Conservation (phyloP, 2,888 invertebrate species). For the Parelbella ahira region DNA sequence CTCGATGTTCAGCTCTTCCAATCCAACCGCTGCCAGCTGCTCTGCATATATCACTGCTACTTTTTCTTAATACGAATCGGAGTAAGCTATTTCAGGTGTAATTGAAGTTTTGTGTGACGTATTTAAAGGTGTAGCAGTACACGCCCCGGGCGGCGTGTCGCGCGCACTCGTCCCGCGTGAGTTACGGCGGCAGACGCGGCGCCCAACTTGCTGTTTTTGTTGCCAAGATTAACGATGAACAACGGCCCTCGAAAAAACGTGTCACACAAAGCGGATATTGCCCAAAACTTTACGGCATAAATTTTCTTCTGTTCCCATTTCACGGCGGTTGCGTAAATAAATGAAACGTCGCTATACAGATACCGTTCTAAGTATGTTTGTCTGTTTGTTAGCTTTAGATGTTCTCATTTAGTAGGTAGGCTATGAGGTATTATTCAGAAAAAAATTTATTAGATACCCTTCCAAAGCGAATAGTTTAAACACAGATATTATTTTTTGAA, state of each 20-base stretch:
- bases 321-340: conserved; percentile 63
- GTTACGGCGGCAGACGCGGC: conserved; percentile 58
- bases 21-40: too few relatives aligned
- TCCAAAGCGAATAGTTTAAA: too few relatives aligned
- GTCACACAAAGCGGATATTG: conserved; percentile 73
- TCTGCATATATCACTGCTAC: too few relatives aligned
- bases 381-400: too few relatives aligned
- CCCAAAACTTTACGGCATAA: conserved; percentile 60
- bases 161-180: conserved; percentile 63
- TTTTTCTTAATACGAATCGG: too few relatives aligned
- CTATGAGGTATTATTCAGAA: too few relatives aligned
- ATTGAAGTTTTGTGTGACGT: not conserved
- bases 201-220: conserved; percentile 71
- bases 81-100: too few relatives aligned
- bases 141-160: conserved; percentile 57
- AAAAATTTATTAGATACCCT: too few relatives aligned
- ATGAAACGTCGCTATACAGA: conserved; percentile 41
- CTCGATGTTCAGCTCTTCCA: too few relatives aligned
- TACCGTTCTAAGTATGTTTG: too few relatives aligned
- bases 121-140: conserved; percentile 25
- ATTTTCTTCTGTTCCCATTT: conserved; percentile 61
- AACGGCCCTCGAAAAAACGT: conserved; percentile 71
- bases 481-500: too few relatives aligned
- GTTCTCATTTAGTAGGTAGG: too few relatives aligned
- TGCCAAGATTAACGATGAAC: conserved; percentile 78